These are phyloP conservation scores for Parthenolecanium corni DNA, from an alignment of 2,888 invertebrate genomes.

Conservation along the genomic window DNA sequence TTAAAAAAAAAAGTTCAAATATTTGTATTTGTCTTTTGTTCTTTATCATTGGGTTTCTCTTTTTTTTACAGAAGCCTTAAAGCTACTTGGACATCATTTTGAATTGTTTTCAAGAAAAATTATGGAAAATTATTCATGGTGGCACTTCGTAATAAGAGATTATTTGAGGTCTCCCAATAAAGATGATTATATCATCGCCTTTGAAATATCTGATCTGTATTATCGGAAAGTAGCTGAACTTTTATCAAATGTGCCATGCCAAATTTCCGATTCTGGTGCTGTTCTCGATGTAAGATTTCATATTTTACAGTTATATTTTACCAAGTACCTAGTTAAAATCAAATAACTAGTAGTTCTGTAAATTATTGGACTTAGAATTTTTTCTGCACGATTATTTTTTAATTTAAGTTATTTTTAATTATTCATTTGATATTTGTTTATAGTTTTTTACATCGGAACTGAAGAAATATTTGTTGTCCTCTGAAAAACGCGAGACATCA, in stretches of 20 bases:
- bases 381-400: no score
- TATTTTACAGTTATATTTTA: not conserved
- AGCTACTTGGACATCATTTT: conserved; percentile 2
- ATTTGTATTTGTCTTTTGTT: not conserved
- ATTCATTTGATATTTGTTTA: not conserved
- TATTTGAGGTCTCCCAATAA: not conserved
- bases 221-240: conserved; percentile 9
- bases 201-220: not conserved
- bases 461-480: not conserved
- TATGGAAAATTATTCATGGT: not conserved
- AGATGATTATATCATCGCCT: conserved; percentile 5
- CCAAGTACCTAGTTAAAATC: not conserved
- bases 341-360: not conserved
- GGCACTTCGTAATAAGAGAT: not conserved
- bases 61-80: not conserved
- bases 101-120: conserved; percentile 3
- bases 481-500: not conserved
- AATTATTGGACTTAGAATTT: no score
- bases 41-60: not conserved
- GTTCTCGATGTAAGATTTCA: not conserved
- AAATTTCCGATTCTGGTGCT: not conserved
- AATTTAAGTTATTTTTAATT: no score
- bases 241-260: not conserved
- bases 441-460: not conserved
- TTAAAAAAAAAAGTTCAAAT: not conserved